Base-by-base conservation (phyloP, 2,888 invertebrate genomes). In the Autographa pulchrina region DNA sequence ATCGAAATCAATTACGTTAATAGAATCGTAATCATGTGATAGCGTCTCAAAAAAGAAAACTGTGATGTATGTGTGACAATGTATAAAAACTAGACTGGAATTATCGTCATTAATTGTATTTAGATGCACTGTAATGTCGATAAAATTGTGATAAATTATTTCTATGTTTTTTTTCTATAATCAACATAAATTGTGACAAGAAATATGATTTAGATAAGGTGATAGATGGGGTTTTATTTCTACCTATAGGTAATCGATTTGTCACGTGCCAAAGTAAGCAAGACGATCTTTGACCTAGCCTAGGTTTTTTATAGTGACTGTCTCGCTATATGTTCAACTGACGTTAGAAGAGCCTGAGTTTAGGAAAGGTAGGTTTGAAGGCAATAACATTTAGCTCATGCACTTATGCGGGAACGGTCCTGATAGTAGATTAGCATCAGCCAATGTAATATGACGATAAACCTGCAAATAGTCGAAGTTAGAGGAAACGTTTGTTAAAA, bases 21-120 rank as follows among this genome's bases (percentile, higher is more conserved):
- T 14, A 43, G 16, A 35, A 35, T 8, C 14, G 16, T 43, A 16
- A 48, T 48, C n/a, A 48, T 8, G 7, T 8, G n/a, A n/a, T 48
- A 48, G 5, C 48, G 48, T 48, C n/a, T n/a, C 48, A 0, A 1
- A n/a, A n/a, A 48, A 48, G 2, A 48, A 48, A 48, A n/a, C 0
- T 48, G 48, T 48, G n/a, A 48, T 7, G 48, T 48, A n/a, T n/a
- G 48, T n/a, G 48, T n/a, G 48, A 48, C 48, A 0, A 48, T n/a
- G 48, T 48, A 48, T 2, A 48, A 48, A 48, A 7, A 4, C 8
- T 48, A n/a, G n/a, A 6, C 16, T n/a, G 48, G n/a, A n/a, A 16
- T 48, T 48, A n/a, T 48, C 48, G n/a, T n/a, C 48, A 48, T 48
- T n/a, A 48, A 43, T 43, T 43, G 48, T 48, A n/a, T n/a, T 48